Evolutionary conservation across 1,140 invertebrate genomes (phyloP).

Genomic region (Cherax destructor): DNA sequence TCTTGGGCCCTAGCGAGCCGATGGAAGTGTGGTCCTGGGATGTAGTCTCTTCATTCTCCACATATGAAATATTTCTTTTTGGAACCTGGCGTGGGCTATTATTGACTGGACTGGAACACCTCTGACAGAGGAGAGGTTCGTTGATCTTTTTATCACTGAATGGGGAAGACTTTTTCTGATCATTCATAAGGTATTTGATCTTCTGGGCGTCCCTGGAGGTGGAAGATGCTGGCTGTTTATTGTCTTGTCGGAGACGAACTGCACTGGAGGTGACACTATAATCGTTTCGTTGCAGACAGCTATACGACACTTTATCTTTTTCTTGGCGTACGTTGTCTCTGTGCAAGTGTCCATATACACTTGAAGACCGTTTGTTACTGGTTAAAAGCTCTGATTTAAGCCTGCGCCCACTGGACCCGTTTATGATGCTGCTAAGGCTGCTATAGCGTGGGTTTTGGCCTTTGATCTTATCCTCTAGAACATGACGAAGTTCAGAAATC

Average conservation of each 20-base stretch:
- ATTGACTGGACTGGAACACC: slow-evolving; percentile 1
- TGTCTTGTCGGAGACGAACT: neutral
- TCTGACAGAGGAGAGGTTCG: slow-evolving; percentile 18
- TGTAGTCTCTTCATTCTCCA: slow-evolving; percentile 20
- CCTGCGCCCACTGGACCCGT: neutral
- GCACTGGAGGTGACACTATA: neutral
- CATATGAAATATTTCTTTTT: no score
- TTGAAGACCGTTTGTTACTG: neutral
- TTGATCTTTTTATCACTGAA: neutral
- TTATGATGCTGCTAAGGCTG: neutral
- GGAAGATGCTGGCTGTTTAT: neutral
- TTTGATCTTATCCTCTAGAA: slow-evolving; percentile 26
- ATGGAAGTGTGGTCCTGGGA: slow-evolving; percentile 44
- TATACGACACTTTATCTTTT: neutral
- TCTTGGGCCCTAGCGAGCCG: slow-evolving; percentile 3
- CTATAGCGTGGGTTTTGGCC: neutral
- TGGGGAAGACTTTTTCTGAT: neutral
- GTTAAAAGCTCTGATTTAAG: neutral
- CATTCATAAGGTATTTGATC: slow-evolving; percentile 7
- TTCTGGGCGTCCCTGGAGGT: neutral
- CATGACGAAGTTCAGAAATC: slow-evolving; percentile 23
- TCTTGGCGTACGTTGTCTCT: neutral
- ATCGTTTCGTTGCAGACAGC: neutral
- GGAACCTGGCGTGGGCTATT: neutral
- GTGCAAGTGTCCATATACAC: neutral